phyloP scores from a whole-genome alignment of 2,888 invertebrate species.

The Electrophaes corylata region DNA sequence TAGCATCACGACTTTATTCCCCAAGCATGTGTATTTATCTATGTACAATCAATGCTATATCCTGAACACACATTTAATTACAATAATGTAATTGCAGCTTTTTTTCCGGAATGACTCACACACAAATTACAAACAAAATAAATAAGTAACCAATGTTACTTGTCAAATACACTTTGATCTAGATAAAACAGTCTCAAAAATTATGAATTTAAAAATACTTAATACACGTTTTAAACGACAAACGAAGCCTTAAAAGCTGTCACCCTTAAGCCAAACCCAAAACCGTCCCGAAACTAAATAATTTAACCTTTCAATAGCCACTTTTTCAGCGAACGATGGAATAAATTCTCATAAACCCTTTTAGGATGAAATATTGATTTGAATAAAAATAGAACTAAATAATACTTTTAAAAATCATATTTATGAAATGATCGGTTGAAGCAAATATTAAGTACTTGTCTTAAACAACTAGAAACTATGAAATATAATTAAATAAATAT shows the following conservation, averaged over 20 bases:
- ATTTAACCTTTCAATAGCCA: background rate
- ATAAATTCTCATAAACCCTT: background rate
- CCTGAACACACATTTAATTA: background rate
- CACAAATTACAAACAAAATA: conserved; percentile 2
- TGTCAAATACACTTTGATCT: background rate
- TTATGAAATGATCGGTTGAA: background rate
- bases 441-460: conserved; percentile 1
- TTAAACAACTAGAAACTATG: background rate
- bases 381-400: background rate
- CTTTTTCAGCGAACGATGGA: background rate
- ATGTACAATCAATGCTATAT: no score
- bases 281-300: background rate
- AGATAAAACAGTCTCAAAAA: conserved; percentile 10
- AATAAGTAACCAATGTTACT: background rate
- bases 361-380: background rate
- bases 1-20: no score
- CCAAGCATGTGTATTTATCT: no score
- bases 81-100: background rate
- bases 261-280: background rate
- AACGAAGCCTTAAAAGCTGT: background rate
- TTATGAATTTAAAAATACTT: background rate
- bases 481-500: background rate
- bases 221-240: background rate
- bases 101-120: background rate
- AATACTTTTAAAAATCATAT: background rate